Evolutionary conservation across 2,888 invertebrate species (phyloP).

Genomic region (Mellilla xanthometata): DNA sequence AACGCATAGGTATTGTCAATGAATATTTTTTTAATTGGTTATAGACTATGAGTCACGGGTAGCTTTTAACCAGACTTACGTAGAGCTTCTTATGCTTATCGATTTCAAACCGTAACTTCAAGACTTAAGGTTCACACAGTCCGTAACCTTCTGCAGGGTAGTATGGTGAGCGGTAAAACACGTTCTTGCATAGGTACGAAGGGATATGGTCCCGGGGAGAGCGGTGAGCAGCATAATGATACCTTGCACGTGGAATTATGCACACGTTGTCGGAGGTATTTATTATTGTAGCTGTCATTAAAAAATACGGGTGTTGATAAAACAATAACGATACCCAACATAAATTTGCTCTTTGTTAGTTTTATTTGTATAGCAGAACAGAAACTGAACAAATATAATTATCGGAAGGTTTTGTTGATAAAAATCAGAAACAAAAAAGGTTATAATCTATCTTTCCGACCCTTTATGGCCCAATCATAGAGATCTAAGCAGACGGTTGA

Average conservation of each 20-base stretch:
- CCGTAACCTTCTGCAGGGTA: not conserved
- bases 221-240: slow-evolving; percentile 30
- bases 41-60: slow-evolving; percentile 32
- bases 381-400: too few relatives aligned
- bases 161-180: slow-evolving; percentile 18
- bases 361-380: too few relatives aligned
- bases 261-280: slow-evolving; percentile 7
- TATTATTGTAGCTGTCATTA: slow-evolving; percentile 5
- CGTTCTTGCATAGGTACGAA: slow-evolving; percentile 22
- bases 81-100: slow-evolving; percentile 1
- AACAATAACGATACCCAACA: too few relatives aligned
- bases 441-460: too few relatives aligned
- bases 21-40: slow-evolving; percentile 33
- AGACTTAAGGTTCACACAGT: slow-evolving; percentile 18
- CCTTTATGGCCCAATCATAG: too few relatives aligned
- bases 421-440: too few relatives aligned
- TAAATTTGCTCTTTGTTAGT: too few relatives aligned
- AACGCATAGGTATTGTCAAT: slow-evolving; percentile 19
- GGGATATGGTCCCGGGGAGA: slow-evolving; percentile 23
- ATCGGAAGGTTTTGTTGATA: too few relatives aligned
- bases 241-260: slow-evolving; percentile 26
- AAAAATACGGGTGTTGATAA: too few relatives aligned
- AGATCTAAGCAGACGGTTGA: too few relatives aligned
- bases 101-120: slow-evolving; percentile 9
- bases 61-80: slow-evolving; percentile 11